Percentiles rank a stretch among this genome's conserved stretches.
These are phyloP conservation scores for Eristalinus sepulchralis DNA, from an alignment of 2,888 invertebrate genomes.

Conservation along the genomic window DNA sequence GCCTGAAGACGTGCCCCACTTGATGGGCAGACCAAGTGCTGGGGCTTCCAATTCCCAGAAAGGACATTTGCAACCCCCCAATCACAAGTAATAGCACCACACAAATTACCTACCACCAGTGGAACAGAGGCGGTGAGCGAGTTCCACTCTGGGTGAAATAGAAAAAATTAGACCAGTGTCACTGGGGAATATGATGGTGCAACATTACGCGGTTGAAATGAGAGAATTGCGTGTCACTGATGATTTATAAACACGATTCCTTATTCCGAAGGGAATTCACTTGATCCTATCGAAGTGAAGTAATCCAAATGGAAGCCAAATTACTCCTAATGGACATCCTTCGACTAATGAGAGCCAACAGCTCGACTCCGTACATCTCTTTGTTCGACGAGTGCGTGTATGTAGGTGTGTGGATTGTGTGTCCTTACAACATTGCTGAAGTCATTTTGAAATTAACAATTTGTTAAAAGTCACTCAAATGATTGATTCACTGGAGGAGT, in stretches of 20 bases:
- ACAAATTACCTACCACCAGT: slow-evolving; percentile 20
- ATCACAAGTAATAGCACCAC: slow-evolving; percentile 24
- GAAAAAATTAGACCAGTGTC: slow-evolving; percentile 39
- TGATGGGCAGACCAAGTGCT: not conserved
- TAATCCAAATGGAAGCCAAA: slow-evolving; percentile 64
- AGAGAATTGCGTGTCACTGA: slow-evolving; percentile 66
- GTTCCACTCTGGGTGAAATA: not conserved
- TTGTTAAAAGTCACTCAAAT: slow-evolving; percentile 56
- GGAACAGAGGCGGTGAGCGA: not conserved
- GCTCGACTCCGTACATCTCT: not conserved
- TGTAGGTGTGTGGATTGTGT: not conserved
- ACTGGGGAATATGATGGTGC: slow-evolving; percentile 61
- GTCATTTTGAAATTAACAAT: slow-evolving; percentile 54
- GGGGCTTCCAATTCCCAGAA: slow-evolving; percentile 12
- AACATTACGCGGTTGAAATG: slow-evolving; percentile 61
- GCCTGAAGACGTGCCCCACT: slow-evolving; percentile 7
- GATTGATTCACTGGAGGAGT: slow-evolving; percentile 56
- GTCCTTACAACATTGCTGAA: slow-evolving; percentile 12
- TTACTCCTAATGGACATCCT: slow-evolving; percentile 67
- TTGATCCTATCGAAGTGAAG: slow-evolving; percentile 68
- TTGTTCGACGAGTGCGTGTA: not conserved
- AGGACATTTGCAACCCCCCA: slow-evolving; percentile 18
- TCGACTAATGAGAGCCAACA: slow-evolving; percentile 63
- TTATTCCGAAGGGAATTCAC: slow-evolving; percentile 62
- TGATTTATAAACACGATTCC: slow-evolving; percentile 67